Base-by-base conservation (phyloP, 2,797 vertebrate species). In the Melanotaenia nigrans region DNA sequence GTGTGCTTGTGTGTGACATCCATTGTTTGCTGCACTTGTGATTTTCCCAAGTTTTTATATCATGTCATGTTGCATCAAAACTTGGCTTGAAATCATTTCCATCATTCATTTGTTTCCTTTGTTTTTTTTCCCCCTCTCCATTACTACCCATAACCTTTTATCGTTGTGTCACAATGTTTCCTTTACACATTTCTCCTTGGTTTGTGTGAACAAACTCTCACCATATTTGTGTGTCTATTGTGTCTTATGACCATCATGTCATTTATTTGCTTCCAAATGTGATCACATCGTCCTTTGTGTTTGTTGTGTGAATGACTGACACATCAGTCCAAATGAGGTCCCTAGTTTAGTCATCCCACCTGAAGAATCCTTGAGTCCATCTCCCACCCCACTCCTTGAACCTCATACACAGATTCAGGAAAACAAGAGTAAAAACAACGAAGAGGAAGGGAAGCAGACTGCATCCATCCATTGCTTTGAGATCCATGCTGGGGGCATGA, bases 401-500 rank as follows among this genome's bases (percentile, higher is more conserved):
- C 71, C 77, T 63, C 73, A 80, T 51, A 25, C 61, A 75, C 85
- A 88, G 87, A 84, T 79, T 71, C 68, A 79, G 81, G 81, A 79
- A 71, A 62, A 13, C 59, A 49, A 36, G 61, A 58, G 68, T 65
- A 49, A 73, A 65, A 35, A 35, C 61, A 76, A 86, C 5, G 65
- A 75, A 56, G 75, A 84, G 36, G 69, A 81, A 33, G 86, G 40
- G 68, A 57, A 61, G 61, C 67, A 40, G 78, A 12, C 71, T 24
- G 57, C 66, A 13, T 77, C 78, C 58, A 45, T 61, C 3, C 69
- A 58, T 65, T 51, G 38, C 62, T 10, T 59, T 81, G 74, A 84
- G 71, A 58, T 84, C 73, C 78, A 69, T 12, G 36, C 78, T 22
- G 75, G 56, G 3, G 71, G 65, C 49, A 8, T 71, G 55, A 89